phyloP scores from a whole-genome alignment of 2,888 invertebrate species.

The Branchellion lobata region DNA sequence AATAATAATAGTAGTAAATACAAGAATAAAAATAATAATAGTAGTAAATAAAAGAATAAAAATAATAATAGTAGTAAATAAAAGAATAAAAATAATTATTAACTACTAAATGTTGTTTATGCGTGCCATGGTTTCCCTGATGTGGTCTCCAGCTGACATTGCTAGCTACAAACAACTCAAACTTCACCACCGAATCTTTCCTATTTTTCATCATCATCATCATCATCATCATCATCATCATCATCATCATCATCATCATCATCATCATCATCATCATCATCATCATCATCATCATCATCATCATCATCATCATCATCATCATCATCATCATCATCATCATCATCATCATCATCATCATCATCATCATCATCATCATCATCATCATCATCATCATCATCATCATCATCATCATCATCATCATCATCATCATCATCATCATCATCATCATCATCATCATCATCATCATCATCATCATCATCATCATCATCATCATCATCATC shows the following conservation, averaged over 20 bases:
- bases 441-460: conserved; percentile 35
- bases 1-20: too few species aligned
- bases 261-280: conserved; percentile 24
- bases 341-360: conserved; percentile 30
- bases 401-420: conserved; percentile 51
- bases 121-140: too few species aligned
- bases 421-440: conserved; percentile 45
- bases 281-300: conserved; percentile 41
- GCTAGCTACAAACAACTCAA: background rate
- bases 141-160: background rate
- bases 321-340: background rate
- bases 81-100: too few species aligned
- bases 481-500: conserved; percentile 47
- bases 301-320: background rate
- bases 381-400: conserved; percentile 52
- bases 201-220: conserved; percentile 3
- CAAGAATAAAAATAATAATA: too few species aligned
- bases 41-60: too few species aligned
- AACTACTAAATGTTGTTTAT: too few species aligned
- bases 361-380: conserved; percentile 31
- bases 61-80: too few species aligned
- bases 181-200: background rate
- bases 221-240: conserved; percentile 43
- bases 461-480: conserved; percentile 45
- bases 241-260: conserved; percentile 23